phyloP scores from a whole-genome alignment of 2,113 vertebrate genomes.

The Pipra filicauda region DNA sequence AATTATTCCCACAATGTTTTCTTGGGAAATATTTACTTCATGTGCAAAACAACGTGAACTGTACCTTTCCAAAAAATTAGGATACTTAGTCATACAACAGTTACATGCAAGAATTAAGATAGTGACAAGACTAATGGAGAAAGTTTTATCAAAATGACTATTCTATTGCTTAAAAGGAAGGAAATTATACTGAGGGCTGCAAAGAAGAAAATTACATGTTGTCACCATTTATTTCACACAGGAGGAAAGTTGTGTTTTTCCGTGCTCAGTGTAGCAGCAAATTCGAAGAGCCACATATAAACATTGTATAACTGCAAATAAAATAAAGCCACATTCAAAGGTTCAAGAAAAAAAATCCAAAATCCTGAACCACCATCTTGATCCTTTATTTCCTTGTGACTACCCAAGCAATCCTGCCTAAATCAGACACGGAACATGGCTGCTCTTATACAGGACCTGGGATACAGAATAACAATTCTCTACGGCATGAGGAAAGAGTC shows the following conservation, averaged over 20 bases:
- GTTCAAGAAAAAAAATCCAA: constrained; percentile 22
- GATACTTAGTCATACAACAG: constrained; percentile 37
- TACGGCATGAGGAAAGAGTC: background rate
- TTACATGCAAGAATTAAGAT: constrained; percentile 49
- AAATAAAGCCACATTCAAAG: constrained; percentile 14
- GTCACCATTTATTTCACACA: constrained; percentile 70
- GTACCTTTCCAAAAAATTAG: constrained; percentile 1
- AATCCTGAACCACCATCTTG: constrained; percentile 57
- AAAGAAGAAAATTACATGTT: constrained; percentile 70
- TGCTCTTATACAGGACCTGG: background rate
- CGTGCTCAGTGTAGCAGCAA: constrained; percentile 38
- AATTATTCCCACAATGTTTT: background rate
- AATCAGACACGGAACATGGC: background rate
- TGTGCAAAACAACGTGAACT: constrained; percentile 27
- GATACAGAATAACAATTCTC: background rate
- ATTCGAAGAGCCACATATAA: constrained; percentile 43
- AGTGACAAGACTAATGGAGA: constrained; percentile 71
- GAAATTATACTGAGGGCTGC: constrained; percentile 69
- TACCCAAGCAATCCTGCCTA: background rate
- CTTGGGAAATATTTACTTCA: constrained; percentile 8
- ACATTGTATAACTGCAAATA: constrained; percentile 27
- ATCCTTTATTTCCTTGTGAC: constrained; percentile 41
- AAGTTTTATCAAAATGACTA: constrained; percentile 69
- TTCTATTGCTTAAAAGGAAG: constrained; percentile 59
- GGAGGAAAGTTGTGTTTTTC: constrained; percentile 52